Percentiles rank a stretch among this genome's conserved stretches.
Conservation (phyloP, 2,888 invertebrate species). For the Dendrolimus pini region DNA sequence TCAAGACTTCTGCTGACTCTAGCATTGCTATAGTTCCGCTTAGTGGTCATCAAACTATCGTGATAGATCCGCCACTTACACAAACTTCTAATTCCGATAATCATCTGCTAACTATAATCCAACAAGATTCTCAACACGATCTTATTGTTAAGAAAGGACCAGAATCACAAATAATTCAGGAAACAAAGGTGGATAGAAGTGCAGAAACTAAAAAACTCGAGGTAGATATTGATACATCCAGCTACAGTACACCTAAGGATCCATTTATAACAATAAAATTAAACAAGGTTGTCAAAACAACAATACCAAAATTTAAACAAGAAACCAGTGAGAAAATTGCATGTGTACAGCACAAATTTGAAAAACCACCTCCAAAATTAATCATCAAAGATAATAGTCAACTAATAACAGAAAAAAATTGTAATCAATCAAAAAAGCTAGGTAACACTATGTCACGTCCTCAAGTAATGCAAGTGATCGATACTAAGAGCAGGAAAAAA, state of each 20-base stretch:
- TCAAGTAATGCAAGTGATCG: constrained; percentile 79
- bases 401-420: constrained; percentile 23
- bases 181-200: constrained; percentile 15
- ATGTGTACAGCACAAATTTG: constrained; percentile 47
- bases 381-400: constrained; percentile 57
- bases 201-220: constrained; percentile 6
- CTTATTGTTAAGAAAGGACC: constrained; percentile 8
- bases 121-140: neutral
- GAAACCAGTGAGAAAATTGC: constrained; percentile 50
- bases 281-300: constrained; percentile 64
- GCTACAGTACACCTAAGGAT: constrained; percentile 50
- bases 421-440: constrained; percentile 31
- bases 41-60: constrained; percentile 73
- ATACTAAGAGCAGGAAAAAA: constrained; percentile 57
- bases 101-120: constrained; percentile 1
- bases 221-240: constrained; percentile 39
- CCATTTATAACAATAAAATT: constrained; percentile 67
- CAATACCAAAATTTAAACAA: constrained; percentile 59
- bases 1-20: constrained; percentile 66
- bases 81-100: constrained; percentile 28
- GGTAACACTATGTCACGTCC: constrained; percentile 76
- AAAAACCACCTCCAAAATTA: constrained; percentile 58
- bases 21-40: constrained; percentile 65
- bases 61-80: constrained; percentile 61
- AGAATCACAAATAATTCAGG: constrained; percentile 11